phyloP scores from a whole-genome alignment of 2,888 invertebrate species.

The Scaptomyza polygonia region DNA sequence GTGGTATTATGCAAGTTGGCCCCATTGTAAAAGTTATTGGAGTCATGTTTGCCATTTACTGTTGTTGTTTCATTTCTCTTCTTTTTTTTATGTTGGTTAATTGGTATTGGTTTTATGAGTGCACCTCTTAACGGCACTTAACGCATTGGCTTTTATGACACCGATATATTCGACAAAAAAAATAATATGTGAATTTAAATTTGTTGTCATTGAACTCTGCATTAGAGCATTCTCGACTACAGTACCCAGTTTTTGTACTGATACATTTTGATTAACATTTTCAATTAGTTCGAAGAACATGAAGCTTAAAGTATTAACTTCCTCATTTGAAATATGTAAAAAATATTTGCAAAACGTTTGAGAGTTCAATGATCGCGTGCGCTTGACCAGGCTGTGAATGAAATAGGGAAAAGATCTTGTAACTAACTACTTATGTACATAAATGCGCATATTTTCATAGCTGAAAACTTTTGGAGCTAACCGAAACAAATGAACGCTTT shows the following conservation, averaged over 20 bases:
- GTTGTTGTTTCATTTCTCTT: slow-evolving; percentile 19
- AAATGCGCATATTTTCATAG: slow-evolving; percentile 3
- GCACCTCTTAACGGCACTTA: slow-evolving; percentile 31
- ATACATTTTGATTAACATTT: slow-evolving; percentile 33
- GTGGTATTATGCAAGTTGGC: slow-evolving; percentile 40
- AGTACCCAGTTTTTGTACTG: neutral
- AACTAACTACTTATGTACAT: slow-evolving; percentile 1
- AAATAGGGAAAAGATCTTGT: slow-evolving; percentile 13
- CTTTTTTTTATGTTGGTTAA: neutral
- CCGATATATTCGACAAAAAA: neutral
- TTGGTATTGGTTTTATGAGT: slow-evolving; percentile 51
- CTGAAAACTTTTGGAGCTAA: slow-evolving; percentile 17
- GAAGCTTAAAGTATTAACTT: slow-evolving; percentile 11
- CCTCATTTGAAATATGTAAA: neutral
- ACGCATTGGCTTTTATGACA: slow-evolving; percentile 29
- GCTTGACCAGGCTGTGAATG: slow-evolving; percentile 55
- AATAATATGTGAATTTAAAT: slow-evolving; percentile 16
- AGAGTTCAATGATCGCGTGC: slow-evolving; percentile 41
- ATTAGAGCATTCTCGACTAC: neutral
- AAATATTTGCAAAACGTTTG: slow-evolving; percentile 8
- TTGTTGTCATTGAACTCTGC: slow-evolving; percentile 6
- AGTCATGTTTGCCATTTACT: slow-evolving; percentile 35
- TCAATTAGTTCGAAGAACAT: slow-evolving; percentile 14
- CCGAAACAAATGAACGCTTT: slow-evolving; percentile 64
- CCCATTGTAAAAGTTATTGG: slow-evolving; percentile 22